These are phyloP conservation scores for Cyanocitta stelleri DNA, from an alignment of 2,113 vertebrate genomes.

Conservation along the genomic window DNA sequence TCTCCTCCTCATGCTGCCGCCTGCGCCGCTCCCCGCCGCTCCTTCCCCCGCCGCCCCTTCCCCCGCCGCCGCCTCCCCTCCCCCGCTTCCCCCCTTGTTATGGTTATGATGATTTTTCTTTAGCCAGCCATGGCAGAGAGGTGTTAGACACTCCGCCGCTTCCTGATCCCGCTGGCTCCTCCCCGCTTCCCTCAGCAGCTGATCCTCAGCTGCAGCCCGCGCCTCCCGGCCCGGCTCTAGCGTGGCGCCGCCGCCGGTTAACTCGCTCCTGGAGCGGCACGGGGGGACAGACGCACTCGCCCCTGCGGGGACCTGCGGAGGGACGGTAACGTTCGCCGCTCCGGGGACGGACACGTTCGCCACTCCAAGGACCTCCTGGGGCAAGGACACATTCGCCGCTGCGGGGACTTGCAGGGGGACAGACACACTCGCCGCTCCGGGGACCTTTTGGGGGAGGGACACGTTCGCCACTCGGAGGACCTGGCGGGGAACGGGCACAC, in stretches of 20 bases:
- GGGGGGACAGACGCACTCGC: background rate
- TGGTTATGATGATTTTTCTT: slow-evolving; percentile 69
- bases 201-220: slow-evolving; percentile 68
- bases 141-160: slow-evolving; percentile 72
- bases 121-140: slow-evolving; percentile 73
- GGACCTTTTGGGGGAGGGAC: background rate
- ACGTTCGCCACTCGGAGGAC: background rate
- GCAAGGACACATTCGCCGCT: background rate
- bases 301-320: background rate
- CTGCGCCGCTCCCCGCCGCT: background rate
- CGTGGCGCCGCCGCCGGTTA: slow-evolving; percentile 6
- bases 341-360: background rate
- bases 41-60: too few relatives aligned
- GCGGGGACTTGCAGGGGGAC: background rate
- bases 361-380: background rate
- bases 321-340: background rate
- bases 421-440: background rate
- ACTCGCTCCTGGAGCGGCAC: background rate
- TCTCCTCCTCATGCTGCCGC: slow-evolving; percentile 79
- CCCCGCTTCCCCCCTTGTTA: slow-evolving; percentile 33
- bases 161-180: slow-evolving; percentile 66
- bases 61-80: too few relatives aligned
- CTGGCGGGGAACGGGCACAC: background rate
- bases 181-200: slow-evolving; percentile 70
- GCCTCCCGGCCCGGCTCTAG: slow-evolving; percentile 2